Percentiles rank a stretch among this genome's conserved stretches.
Conservation (phyloP, 1,140 invertebrate species). For the Phenacoccus solenopsis region DNA sequence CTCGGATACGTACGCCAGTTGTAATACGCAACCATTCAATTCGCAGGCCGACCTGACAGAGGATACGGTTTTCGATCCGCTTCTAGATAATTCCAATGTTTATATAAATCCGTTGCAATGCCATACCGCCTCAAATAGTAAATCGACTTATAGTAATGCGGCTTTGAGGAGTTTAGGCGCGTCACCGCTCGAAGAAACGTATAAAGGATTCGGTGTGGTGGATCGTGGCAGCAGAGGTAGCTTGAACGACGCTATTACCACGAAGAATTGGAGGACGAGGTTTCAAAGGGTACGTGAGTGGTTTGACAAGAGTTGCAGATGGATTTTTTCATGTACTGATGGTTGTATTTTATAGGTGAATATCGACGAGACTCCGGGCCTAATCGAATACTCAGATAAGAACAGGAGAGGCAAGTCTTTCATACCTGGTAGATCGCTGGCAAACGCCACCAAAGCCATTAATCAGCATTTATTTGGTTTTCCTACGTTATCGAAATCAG, state of each 20-base stretch:
- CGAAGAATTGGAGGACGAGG: slow-evolving; percentile 72
- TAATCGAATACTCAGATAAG: slow-evolving; percentile 32
- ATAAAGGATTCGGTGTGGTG: slow-evolving; percentile 38
- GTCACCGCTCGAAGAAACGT: slow-evolving; percentile 40
- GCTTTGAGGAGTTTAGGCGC: slow-evolving; percentile 41
- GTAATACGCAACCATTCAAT: slow-evolving; percentile 84
- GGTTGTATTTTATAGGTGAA: not conserved
- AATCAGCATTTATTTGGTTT: slow-evolving; percentile 60
- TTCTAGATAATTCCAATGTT: slow-evolving; percentile 56
- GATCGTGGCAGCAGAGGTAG: slow-evolving; percentile 46
- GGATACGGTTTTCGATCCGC: slow-evolving; percentile 42
- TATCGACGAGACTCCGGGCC: slow-evolving; percentile 35
- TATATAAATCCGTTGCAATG: slow-evolving; percentile 72
- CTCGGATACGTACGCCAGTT: slow-evolving; percentile 88
- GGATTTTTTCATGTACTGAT: not conserved
- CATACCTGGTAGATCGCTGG: slow-evolving; percentile 48
- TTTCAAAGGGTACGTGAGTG: slow-evolving; percentile 54
- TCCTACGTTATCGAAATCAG: slow-evolving; percentile 20
- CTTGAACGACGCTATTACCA: slow-evolving; percentile 52
- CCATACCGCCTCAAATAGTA: slow-evolving; percentile 38
- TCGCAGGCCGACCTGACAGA: slow-evolving; percentile 39
- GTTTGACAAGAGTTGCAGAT: not conserved
- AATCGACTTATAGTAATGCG: slow-evolving; percentile 63
- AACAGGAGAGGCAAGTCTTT: slow-evolving; percentile 43
- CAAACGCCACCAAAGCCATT: slow-evolving; percentile 51